A percentile compares a stretch with the other conserved stretches of the same genome.
Evolutionary conservation across 2,888 invertebrate species (phyloP).

Genomic region (Drosophila colorata): DNA sequence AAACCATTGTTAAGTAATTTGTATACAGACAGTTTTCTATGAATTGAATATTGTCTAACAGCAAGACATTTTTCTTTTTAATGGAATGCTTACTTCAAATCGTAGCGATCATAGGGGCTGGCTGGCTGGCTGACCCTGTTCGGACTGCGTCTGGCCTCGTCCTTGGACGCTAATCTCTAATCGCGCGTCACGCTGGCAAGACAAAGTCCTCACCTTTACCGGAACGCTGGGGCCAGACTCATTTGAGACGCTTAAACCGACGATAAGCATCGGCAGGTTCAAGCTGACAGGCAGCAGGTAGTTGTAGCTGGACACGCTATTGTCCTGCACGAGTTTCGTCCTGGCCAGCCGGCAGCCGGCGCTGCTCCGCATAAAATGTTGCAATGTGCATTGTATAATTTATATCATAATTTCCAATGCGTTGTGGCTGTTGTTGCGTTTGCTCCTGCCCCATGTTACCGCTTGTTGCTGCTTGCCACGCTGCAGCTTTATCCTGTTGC

Average conservation of each 20-base stretch:
- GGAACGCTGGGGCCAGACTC: conserved; percentile 55
- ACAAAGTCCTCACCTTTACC: conserved; percentile 50
- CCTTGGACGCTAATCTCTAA: conserved; percentile 72
- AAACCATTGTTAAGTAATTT: conserved; percentile 40
- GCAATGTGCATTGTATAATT: conserved; percentile 78
- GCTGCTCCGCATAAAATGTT: conserved; percentile 59
- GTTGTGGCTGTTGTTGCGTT: conserved; percentile 33
- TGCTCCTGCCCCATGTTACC: conserved; percentile 29
- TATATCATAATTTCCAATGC: conserved; percentile 74
- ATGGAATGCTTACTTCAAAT: conserved; percentile 22
- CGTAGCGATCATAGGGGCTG: conserved; percentile 33
- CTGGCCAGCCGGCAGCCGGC: conserved; percentile 52
- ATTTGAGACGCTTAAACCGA: conserved; percentile 70
- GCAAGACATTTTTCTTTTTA: conserved; percentile 48
- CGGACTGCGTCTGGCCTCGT: conserved; percentile 29
- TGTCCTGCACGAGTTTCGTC: conserved; percentile 66
- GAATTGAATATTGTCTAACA: conserved; percentile 60
- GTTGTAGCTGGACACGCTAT: conserved; percentile 51
- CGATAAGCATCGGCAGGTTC: conserved; percentile 77
- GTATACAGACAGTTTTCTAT: conserved; percentile 38
- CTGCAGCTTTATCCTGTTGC: conserved; percentile 67
- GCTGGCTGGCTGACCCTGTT: conserved; percentile 25
- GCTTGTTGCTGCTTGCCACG: conserved; percentile 32
- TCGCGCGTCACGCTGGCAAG: conserved; percentile 73
- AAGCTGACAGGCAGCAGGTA: conserved; percentile 63